Evolutionary conservation across 2,888 invertebrate species (phyloP), one percentile per base, ranked within the genome.

Genomic region (Caenorhabditis drosophilae): DNA sequence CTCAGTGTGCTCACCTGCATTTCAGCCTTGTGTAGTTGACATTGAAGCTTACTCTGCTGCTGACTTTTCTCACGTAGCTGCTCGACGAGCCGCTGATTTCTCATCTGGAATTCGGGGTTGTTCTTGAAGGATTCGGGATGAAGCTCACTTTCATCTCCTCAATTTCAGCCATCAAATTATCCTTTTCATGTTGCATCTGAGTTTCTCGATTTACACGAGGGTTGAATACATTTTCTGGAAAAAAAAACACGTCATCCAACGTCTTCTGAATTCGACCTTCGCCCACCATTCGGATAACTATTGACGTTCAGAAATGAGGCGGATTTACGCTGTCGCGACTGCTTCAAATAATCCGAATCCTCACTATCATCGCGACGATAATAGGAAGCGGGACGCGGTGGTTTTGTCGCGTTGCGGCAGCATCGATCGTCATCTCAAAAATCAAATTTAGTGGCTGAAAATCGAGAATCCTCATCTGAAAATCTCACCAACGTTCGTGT

Each of bases 11-110:
- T 67, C 45, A 71, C 57, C 70, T 82, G 70, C 50, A 61, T 61
- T 48, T 80, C 80, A 27, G 76, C 50, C 42, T 67, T 61, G 25
- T 71, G 64, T 9, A 70, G 52, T 42, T 77, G 76, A 36, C 61
- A 58, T 46, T 81, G 75, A 12, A 71, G 60, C 42, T 70, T 68
- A 23, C 78, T 79, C 44, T 76, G 67, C 31, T 74, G 77, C 36
- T 68, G 66, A 38, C 76, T 78, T 47, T 81, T 81, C 49, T 81
- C 79, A 16, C 78, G 67, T 26, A 81, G 59, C 47, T 81, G 79
- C 23, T 79, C 80, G 15, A 81, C 75, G 11, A 81, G 57, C 40
- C 75, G 60, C n/a, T 67, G 68, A 49, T 78, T 79, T 47, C 80
- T 52, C 54, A 71, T 72, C 60, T 72, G 20, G 22, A 60, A 25